Conservation (phyloP, 2,797 vertebrate species). For the Spatula clypeata region DNA sequence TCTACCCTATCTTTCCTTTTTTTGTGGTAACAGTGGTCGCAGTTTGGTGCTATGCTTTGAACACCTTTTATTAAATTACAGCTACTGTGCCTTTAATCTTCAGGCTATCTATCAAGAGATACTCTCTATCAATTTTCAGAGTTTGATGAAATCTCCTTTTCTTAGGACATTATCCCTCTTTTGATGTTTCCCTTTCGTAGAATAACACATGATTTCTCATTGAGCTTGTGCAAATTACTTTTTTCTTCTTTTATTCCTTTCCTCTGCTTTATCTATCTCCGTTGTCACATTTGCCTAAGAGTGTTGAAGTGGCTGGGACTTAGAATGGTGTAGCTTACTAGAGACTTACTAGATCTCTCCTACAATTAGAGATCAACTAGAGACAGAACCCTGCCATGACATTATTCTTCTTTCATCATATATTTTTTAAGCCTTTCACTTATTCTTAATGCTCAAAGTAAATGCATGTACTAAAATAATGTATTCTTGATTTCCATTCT, state of each 20-base stretch:
- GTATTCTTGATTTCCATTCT: background rate
- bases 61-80: background rate
- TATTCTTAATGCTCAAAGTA: background rate
- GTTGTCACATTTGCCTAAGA: background rate
- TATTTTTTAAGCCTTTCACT: background rate
- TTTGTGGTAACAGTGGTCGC: fast-evolving
- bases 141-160: background rate
- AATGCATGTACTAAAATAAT: background rate
- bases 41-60: background rate
- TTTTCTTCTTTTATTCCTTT: background rate
- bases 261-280: background rate
- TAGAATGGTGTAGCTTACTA: background rate
- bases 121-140: background rate
- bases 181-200: background rate
- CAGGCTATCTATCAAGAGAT: background rate
- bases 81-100: background rate
- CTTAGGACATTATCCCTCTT: background rate
- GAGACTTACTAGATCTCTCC: background rate
- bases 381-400: background rate
- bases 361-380: background rate
- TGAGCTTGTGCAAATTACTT: background rate
- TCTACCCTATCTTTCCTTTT: background rate
- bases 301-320: background rate
- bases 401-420: background rate
- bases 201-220: background rate